Conservation (phyloP, 2,113 vertebrate genomes). For the Antigone vipio region DNA sequence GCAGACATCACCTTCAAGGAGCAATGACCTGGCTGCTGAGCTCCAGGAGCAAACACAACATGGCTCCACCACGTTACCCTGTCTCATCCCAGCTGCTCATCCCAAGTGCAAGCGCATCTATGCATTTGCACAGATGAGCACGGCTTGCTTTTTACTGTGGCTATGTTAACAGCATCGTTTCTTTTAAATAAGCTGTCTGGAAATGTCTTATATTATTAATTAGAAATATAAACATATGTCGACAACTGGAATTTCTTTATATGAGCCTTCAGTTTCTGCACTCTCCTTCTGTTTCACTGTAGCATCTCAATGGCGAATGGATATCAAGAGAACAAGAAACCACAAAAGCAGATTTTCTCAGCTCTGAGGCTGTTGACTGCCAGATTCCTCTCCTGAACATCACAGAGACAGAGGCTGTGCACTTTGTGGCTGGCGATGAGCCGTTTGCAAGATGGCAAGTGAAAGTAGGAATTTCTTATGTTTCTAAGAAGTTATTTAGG, state of each 20-base stretch:
- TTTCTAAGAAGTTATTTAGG: conserved; percentile 7
- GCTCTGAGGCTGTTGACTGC: conserved; percentile 78
- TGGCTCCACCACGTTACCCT: background rate
- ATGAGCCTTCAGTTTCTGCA: background rate
- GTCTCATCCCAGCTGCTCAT: background rate
- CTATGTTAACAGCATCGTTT: background rate
- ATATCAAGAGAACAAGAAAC: conserved; percentile 69
- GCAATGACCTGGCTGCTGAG: background rate
- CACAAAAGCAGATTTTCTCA: conserved; percentile 81
- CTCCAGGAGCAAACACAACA: background rate
- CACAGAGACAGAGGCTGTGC: conserved; percentile 57
- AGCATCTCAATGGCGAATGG: conserved; percentile 74
- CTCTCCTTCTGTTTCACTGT: background rate
- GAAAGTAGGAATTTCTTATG: conserved; percentile 70
- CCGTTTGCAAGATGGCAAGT: conserved; percentile 82
- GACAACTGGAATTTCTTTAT: background rate
- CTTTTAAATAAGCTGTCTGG: background rate
- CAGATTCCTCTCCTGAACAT: conserved; percentile 72
- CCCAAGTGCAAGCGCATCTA: too few species aligned
- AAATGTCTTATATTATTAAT: background rate
- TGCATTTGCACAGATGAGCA: background rate
- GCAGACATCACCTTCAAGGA: background rate
- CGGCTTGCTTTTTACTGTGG: background rate
- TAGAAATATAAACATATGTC: background rate
- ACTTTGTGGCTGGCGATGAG: conserved; percentile 74